Evolutionary conservation across 2,797 vertebrate genomes (phyloP).

Genomic region (Manis javanica): DNA sequence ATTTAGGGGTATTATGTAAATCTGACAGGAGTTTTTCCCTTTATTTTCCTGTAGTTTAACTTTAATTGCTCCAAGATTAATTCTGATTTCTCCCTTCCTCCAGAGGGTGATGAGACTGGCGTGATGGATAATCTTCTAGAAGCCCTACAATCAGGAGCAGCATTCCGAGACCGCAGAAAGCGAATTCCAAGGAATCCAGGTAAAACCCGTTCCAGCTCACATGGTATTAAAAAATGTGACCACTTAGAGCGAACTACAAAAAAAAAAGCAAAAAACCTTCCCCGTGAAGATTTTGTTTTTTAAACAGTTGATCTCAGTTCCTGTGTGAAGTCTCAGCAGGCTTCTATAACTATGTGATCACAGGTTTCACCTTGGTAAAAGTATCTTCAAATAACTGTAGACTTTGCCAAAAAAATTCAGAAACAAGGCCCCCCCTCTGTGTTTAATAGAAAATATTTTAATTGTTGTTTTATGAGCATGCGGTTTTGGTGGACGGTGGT

Average conservation of each 20-base stretch:
- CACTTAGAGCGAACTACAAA: neutral
- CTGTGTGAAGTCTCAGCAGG: slow-evolving; percentile 43
- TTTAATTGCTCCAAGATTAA: slow-evolving; percentile 77
- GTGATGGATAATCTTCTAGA: slow-evolving; percentile 99
- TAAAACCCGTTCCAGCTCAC: slow-evolving; percentile 80
- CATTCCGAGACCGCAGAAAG: slow-evolving; percentile 98
- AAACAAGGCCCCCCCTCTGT: neutral
- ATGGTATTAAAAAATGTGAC: neutral
- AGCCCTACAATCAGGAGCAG: slow-evolving; percentile 97
- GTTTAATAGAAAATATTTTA: slow-evolving; percentile 70
- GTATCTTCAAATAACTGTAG: slow-evolving; percentile 31
- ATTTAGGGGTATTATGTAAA: slow-evolving; percentile 69
- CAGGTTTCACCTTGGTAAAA: slow-evolving; percentile 39
- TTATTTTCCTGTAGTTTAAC: slow-evolving; percentile 71
- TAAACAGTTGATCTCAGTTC: slow-evolving; percentile 7
- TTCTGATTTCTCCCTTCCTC: slow-evolving; percentile 72
- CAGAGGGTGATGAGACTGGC: slow-evolving; percentile 98
- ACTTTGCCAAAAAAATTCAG: neutral
- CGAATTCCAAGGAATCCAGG: slow-evolving; percentile 93
- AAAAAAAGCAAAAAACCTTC: neutral
- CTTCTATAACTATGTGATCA: neutral
- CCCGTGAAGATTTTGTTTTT: neutral
- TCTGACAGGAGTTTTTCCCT: slow-evolving; percentile 71
- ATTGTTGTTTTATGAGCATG: slow-evolving; percentile 47
- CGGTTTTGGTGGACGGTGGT: neutral